phyloP scores from a whole-genome alignment of 2,888 invertebrate species.

The Phengaris arion region DNA sequence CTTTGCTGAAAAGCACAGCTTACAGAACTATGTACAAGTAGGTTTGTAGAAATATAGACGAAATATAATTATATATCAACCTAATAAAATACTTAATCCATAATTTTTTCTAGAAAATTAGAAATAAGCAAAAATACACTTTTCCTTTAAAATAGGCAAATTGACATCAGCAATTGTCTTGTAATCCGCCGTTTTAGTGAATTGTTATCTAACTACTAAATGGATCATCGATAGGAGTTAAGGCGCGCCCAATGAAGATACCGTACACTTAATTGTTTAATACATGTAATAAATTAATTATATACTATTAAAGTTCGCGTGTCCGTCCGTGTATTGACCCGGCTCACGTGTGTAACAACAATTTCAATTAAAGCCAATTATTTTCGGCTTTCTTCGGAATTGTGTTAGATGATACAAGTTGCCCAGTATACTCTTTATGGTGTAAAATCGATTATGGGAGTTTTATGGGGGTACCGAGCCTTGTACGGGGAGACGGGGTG shows the following conservation, averaged over 20 bases:
- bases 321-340: slow-evolving; percentile 57
- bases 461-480: background rate
- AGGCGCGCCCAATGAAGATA: slow-evolving; percentile 70
- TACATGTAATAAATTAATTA: slow-evolving; percentile 79
- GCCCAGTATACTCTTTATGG: slow-evolving; percentile 8
- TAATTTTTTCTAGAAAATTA: too few species aligned
- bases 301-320: slow-evolving; percentile 73
- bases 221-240: slow-evolving; percentile 59
- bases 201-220: background rate
- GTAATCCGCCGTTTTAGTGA: slow-evolving; percentile 7
- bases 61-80: too few species aligned
- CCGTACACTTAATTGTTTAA: slow-evolving; percentile 74
- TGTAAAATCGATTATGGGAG: slow-evolving; percentile 28
- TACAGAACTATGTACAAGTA: too few species aligned
- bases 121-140: too few species aligned
- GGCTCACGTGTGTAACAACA: slow-evolving; percentile 53
- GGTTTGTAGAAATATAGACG: too few species aligned
- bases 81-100: too few species aligned
- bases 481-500: background rate
- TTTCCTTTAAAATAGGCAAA: too few species aligned
- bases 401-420: slow-evolving; percentile 34
- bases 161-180: background rate
- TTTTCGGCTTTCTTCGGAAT: slow-evolving; percentile 45
- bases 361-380: slow-evolving; percentile 57
- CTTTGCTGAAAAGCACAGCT: too few species aligned